phyloP scores from a whole-genome alignment of 2,888 invertebrate genomes.

The Idaea aversata region DNA sequence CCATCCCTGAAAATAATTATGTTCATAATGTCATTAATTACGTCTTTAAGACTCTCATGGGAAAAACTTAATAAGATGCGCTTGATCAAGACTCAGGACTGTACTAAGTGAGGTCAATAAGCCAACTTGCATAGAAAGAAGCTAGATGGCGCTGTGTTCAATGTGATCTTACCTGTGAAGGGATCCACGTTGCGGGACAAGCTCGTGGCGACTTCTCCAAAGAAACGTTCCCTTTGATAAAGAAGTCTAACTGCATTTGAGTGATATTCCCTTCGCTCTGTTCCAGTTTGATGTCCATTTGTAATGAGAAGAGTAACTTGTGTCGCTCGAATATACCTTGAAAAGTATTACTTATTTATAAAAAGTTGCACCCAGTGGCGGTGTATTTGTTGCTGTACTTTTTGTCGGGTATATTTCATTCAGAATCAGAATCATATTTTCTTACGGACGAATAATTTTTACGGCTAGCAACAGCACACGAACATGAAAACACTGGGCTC shows the following conservation, averaged over 20 bases:
- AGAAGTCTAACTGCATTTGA: slow-evolving; percentile 91
- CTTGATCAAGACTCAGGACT: no score
- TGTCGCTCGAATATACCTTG: slow-evolving; percentile 94
- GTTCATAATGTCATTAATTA: no score
- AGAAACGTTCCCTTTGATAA: slow-evolving; percentile 91
- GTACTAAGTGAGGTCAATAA: no score
- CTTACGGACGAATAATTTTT: no score
- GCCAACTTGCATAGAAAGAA: no score
- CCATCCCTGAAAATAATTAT: slow-evolving; percentile 88
- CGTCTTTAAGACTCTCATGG: no score
- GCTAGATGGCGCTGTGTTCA: neutral
- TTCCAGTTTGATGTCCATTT: slow-evolving; percentile 92
- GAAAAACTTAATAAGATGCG: no score
- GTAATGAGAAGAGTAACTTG: slow-evolving; percentile 94
- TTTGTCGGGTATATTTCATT: no score
- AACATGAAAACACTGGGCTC: no score
- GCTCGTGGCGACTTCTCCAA: slow-evolving; percentile 85
- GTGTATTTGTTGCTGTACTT: no score
- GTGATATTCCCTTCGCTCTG: slow-evolving; percentile 83
- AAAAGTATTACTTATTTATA: slow-evolving; percentile 4
- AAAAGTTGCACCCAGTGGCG: neutral
- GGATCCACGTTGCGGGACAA: slow-evolving; percentile 87
- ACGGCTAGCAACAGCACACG: no score
- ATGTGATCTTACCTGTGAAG: slow-evolving; percentile 61
- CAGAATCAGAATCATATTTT: no score